These are phyloP conservation scores for Pseudomyrmex gracilis DNA, from an alignment of 1,140 invertebrate genomes.

Conservation along the genomic window DNA sequence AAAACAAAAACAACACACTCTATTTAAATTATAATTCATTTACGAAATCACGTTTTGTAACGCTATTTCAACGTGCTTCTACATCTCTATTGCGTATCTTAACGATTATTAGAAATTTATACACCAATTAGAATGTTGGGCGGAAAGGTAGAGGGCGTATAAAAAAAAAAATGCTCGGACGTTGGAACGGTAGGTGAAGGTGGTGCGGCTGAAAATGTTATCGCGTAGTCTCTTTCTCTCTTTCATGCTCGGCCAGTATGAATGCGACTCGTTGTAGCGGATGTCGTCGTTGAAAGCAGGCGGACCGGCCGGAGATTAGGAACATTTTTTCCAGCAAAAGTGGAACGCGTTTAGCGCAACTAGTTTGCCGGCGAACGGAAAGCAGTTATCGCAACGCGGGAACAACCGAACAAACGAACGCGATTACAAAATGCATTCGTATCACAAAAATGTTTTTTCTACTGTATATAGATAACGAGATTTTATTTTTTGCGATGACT, in stretches of 20 bases:
- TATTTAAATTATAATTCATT: too few species aligned
- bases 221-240: background rate
- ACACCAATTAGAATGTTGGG: too few species aligned
- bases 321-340: constrained; percentile 40
- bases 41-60: too few species aligned
- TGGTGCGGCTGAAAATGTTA: background rate
- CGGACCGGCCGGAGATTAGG: constrained; percentile 50
- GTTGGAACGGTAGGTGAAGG: too few species aligned
- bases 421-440: background rate
- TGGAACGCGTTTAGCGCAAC: constrained; percentile 23
- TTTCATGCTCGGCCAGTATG: background rate
- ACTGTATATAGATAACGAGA: background rate
- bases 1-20: too few species aligned
- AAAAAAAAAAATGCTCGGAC: too few species aligned
- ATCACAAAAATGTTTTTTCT: background rate
- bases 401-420: background rate
- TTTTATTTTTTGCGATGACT: background rate
- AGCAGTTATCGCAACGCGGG: constrained; percentile 15
- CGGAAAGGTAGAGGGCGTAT: too few species aligned
- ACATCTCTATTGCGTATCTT: too few species aligned
- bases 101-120: too few species aligned
- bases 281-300: constrained; percentile 37
- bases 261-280: constrained; percentile 32
- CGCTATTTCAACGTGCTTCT: too few species aligned
- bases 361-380: constrained; percentile 18